phyloP scores from a whole-genome alignment of 2,113 vertebrate genomes.

The Isurus oxyrinchus region DNA sequence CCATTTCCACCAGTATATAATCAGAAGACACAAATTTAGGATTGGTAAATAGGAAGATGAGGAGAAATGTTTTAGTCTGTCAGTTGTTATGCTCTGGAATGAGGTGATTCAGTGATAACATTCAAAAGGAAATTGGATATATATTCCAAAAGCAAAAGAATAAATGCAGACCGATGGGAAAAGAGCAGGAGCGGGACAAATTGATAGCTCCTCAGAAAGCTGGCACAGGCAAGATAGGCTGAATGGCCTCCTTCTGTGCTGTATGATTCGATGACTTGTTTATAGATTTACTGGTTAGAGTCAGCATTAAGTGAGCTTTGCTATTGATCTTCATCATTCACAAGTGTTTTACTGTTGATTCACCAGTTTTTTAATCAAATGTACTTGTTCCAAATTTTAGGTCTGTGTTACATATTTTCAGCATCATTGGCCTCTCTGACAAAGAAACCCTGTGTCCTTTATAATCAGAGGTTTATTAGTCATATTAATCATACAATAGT shows the following conservation, averaged over 20 bases:
- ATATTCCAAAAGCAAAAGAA: not conserved
- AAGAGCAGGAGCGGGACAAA: not conserved
- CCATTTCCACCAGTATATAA: not conserved
- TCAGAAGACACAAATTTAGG: not conserved
- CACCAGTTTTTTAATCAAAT: no score
- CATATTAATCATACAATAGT: no score
- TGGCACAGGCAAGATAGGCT: no score
- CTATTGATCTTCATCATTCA: no score
- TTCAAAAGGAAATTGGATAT: not conserved
- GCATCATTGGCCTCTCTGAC: no score
- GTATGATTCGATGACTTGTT: not conserved
- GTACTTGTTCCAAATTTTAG: no score
- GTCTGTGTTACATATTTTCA: no score
- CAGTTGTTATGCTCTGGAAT: not conserved
- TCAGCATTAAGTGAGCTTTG: not conserved
- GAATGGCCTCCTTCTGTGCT: no score
- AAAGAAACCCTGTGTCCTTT: no score
- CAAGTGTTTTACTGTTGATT: no score
- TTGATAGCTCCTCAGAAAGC: not conserved
- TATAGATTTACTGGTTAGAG: not conserved
- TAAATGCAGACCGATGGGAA: not conserved
- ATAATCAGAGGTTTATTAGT: no score
- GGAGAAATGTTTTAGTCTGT: not conserved
- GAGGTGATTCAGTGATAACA: not conserved
- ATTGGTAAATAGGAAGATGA: not conserved